Base-by-base conservation (phyloP, 1,140 invertebrate genomes). In the Saccostrea cuccullata region DNA sequence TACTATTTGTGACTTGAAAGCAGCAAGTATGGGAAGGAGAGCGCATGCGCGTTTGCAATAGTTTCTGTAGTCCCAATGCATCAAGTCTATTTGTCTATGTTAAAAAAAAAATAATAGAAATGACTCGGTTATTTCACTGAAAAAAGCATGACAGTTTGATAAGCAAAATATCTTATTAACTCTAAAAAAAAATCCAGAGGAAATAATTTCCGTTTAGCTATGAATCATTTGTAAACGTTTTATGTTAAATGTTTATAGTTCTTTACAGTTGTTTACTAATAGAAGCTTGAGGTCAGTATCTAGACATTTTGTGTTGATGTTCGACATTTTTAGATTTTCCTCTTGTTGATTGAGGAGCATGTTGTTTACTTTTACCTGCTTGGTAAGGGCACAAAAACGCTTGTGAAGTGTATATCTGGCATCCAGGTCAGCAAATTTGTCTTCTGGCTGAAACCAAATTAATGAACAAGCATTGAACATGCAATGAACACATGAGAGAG, bases 31-130 rank as follows among this genome's bases (percentile, higher is more conserved):
- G 56, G 55, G 17, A 82, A 8, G 23, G 70, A 36, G 70, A 77
- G 70, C 70, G 70, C 20, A 55, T 56, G 26, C 26, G 13, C 20
- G 86, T 60, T 17, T 56, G n/a, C 13, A 87, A 26, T 55, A 87
- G 40, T 13, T 36, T 87, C 30, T 87, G 86, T 55, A 87, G 67
- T 55, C 60, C 60, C n/a, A 36, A 15, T 2, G 86, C 86, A 84
- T 87, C 86, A 9, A 87, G 30, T 36, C 70, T 26, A 77, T 77
- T 77, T 26, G 70, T 77, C 70, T 77, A 30, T 36, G 30, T 36
- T 1, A 36, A 36, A 1, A 15, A 77, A 67, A 4, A 9, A 6
- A 9, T 8, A 47, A 47, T 47, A 47, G 47, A 6, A 47, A 47
- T 8, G 47, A 47, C 9, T 36, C 30, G 30, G 47, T 2, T 5